A percentile compares a stretch with the other conserved stretches of the same genome.
Evolutionary conservation across 1,140 invertebrate species (phyloP).

Genomic region (Lasaia peninsularis): DNA sequence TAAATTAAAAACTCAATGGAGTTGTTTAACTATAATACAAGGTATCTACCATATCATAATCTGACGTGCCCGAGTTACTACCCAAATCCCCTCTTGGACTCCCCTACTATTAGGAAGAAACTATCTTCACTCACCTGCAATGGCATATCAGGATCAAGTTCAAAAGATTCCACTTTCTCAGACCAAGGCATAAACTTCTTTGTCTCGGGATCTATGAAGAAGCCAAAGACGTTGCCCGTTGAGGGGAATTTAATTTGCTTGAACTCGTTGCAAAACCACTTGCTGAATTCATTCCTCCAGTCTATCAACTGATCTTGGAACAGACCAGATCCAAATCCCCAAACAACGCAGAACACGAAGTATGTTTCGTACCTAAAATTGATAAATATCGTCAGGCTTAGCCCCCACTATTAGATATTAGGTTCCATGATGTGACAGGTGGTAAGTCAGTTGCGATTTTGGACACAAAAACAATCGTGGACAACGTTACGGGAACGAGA

Average conservation of each 20-base stretch:
- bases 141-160: conserved; percentile 91
- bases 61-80: too few species aligned
- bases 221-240: conserved; percentile 91
- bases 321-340: conserved; percentile 95
- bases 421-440: too few species aligned
- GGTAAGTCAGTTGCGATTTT: too few species aligned
- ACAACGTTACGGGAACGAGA: too few species aligned
- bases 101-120: neutral
- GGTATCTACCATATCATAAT: too few species aligned
- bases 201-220: conserved; percentile 90
- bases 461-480: too few species aligned
- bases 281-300: conserved; percentile 95
- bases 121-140: conserved; percentile 81
- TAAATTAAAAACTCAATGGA: too few species aligned
- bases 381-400: too few species aligned
- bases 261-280: conserved; percentile 91
- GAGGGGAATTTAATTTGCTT: conserved; percentile 93
- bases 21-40: too few species aligned
- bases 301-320: conserved; percentile 94
- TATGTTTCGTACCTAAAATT: conserved; percentile 96
- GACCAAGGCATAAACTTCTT: conserved; percentile 93
- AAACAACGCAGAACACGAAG: conserved; percentile 94
- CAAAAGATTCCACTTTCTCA: conserved; percentile 85
- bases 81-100: too few species aligned
- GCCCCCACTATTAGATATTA: too few species aligned